Conservation (phyloP, 2,113 vertebrate genomes). For the Jaculus jaculus region DNA sequence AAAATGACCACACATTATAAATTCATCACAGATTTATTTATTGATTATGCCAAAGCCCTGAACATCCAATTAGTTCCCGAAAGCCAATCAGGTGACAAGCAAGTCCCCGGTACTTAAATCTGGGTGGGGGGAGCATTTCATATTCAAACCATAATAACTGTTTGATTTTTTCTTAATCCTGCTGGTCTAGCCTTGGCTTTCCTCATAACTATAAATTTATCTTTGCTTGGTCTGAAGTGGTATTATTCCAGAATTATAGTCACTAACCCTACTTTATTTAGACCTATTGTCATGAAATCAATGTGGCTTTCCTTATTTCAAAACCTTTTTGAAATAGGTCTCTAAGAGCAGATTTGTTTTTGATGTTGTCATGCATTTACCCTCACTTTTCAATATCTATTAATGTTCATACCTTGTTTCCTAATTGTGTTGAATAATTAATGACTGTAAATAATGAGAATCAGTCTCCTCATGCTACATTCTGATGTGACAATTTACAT, state of each 20-base stretch:
- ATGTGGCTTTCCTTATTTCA: background rate
- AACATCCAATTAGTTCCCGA: background rate
- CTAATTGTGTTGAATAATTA: background rate
- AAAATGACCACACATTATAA: background rate
- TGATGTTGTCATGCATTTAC: background rate
- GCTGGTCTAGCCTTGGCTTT: background rate
- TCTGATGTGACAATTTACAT: background rate
- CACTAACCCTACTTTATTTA: background rate
- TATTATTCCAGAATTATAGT: background rate
- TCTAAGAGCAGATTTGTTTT: background rate
- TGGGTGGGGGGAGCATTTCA: no score
- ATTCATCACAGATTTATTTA: background rate
- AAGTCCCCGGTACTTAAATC: background rate
- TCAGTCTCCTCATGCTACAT: background rate
- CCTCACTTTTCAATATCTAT: background rate
- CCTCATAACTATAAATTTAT: background rate
- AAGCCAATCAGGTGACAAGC: background rate
- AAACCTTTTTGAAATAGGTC: background rate
- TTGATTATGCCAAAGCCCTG: background rate
- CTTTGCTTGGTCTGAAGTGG: background rate
- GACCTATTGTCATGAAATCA: background rate
- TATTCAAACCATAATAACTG: background rate
- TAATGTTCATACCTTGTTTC: background rate
- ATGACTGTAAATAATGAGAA: constrained; percentile 15
- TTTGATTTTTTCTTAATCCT: background rate